Conservation (phyloP, 2,113 vertebrate species). For the Sphaerodactylus townsendi region DNA sequence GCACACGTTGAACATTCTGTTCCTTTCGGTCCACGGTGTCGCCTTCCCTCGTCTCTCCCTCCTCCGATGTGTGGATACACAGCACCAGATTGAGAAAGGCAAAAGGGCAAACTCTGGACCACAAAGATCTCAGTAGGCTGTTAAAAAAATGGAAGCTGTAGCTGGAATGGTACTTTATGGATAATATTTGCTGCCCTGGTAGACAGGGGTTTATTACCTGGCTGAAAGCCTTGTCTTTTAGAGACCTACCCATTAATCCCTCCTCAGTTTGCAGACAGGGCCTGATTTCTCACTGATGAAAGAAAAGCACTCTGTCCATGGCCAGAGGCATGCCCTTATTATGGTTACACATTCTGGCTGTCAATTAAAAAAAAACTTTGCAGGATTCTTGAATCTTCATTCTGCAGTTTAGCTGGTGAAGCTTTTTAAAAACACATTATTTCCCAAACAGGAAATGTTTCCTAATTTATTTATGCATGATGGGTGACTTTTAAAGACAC, state of each 20-base stretch:
- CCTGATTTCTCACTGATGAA: background rate
- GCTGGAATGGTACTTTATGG: background rate
- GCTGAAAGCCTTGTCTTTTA: background rate
- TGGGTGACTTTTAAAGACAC: background rate
- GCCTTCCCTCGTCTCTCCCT: background rate
- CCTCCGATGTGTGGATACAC: too few relatives aligned
- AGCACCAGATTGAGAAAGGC: background rate
- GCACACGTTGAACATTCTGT: constrained; percentile 13
- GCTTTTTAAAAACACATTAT: background rate
- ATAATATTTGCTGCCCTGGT: background rate
- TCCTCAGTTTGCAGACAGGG: background rate
- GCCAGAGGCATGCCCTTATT: background rate
- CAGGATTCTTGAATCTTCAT: too few relatives aligned
- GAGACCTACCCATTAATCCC: background rate
- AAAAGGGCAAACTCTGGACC: background rate
- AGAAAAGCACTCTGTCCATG: background rate
- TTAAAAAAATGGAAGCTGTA: background rate
- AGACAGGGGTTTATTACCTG: background rate
- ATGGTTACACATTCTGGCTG: background rate
- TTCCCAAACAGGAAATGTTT: background rate
- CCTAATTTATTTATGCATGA: background rate
- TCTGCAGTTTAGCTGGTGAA: background rate
- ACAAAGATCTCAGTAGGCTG: background rate
- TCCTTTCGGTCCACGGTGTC: background rate
- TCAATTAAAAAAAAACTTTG: too few relatives aligned